Evolutionary conservation across 92 coral and sea anemone genomes (phyloP).

Genomic region (Nematostella vectensis): DNA sequence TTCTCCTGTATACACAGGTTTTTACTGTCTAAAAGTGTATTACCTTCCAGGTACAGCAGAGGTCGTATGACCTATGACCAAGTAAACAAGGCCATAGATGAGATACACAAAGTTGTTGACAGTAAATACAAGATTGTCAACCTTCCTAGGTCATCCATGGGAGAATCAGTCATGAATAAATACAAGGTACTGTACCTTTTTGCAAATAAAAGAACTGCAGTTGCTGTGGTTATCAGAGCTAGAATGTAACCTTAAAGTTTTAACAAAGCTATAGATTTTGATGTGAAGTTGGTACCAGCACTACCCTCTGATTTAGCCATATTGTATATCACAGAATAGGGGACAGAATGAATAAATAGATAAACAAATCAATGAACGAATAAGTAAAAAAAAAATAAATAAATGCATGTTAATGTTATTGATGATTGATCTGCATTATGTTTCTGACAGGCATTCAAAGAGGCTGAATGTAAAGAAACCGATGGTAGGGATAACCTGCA

Average conservation of each 20-base stretch:
- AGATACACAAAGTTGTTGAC: constrained; percentile 70
- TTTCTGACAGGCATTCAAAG: constrained; percentile 71
- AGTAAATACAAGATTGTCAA: constrained; percentile 83
- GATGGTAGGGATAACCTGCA: constrained; percentile 67
- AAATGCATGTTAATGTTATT: neutral
- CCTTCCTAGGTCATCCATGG: constrained; percentile 88
- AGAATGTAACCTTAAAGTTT: too few species aligned
- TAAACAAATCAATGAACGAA: too few species aligned
- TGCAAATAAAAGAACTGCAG: neutral
- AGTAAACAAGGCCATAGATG: constrained; percentile 77
- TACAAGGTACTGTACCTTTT: constrained; percentile 61
- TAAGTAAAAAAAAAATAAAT: too few species aligned
- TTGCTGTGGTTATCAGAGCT: too few species aligned
- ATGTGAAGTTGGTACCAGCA: too few species aligned
- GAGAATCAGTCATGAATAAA: constrained; percentile 88
- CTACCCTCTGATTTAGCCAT: too few species aligned
- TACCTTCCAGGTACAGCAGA: constrained; percentile 80
- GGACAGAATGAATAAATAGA: too few species aligned
- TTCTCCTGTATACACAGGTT: too few species aligned
- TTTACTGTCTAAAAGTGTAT: too few species aligned
- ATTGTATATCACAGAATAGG: too few species aligned
- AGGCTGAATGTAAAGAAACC: constrained; percentile 79
- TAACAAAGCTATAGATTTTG: too few species aligned
- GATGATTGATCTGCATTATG: too few species aligned
- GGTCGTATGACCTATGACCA: constrained; percentile 78